phyloP scores from a whole-genome alignment of 2,888 invertebrate species.

The Microchrysa polita region DNA sequence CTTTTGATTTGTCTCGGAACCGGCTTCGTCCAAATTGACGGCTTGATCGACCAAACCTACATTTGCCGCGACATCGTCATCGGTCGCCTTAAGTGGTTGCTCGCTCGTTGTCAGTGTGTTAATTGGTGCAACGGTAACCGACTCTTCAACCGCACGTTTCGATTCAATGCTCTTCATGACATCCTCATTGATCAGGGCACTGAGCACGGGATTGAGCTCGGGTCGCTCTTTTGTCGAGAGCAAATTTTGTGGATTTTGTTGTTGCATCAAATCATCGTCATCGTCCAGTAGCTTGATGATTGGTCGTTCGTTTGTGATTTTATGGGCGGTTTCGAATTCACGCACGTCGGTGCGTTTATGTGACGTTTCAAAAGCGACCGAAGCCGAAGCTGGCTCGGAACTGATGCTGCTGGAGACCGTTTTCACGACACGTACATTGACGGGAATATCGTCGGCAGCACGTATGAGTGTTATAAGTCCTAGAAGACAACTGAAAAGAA shows the following conservation, averaged over 20 bases:
- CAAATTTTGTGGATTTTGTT: constrained; percentile 59
- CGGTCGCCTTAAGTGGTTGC: constrained; percentile 49
- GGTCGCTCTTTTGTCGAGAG: constrained; percentile 63
- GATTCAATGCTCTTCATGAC: constrained; percentile 67
- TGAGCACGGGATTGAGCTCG: constrained; percentile 62
- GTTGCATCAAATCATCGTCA: constrained; percentile 51
- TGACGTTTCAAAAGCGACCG: constrained; percentile 72
- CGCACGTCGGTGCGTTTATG: constrained; percentile 72
- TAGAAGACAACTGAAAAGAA: neutral
- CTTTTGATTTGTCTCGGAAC: constrained; percentile 74
- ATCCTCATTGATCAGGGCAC: constrained; percentile 66
- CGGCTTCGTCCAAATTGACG: constrained; percentile 70
- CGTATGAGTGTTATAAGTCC: constrained; percentile 18
- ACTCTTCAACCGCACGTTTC: constrained; percentile 60
- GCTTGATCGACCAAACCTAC: constrained; percentile 66
- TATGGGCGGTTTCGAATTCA: constrained; percentile 60
- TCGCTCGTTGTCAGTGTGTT: constrained; percentile 64
- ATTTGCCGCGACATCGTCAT: constrained; percentile 59
- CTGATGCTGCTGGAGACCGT: constrained; percentile 30
- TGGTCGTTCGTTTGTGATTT: constrained; percentile 53
- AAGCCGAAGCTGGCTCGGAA: neutral
- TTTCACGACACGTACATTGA: constrained; percentile 14
- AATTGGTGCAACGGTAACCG: constrained; percentile 19
- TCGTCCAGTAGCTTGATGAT: constrained; percentile 47
- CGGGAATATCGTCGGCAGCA: neutral